Percentiles rank a stretch among this genome's conserved stretches.
phyloP scores from a whole-genome alignment of 1,140 invertebrate genomes.

The Stegodyphus dumicola region DNA sequence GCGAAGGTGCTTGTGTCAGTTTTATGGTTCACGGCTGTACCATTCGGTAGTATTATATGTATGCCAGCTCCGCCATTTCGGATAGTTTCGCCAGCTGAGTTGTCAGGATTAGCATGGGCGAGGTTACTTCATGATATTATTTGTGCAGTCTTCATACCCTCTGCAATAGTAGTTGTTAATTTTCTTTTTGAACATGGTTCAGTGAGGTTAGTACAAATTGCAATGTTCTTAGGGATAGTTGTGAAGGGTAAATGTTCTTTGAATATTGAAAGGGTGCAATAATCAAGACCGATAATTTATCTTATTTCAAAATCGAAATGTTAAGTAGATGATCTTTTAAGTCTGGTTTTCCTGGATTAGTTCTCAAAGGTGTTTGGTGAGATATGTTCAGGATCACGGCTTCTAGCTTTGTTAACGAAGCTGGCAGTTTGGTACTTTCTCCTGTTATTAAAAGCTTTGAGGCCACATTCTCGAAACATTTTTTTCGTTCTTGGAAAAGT shows the following conservation, averaged over 20 bases:
- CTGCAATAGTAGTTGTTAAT: background rate
- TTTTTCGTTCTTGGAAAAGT: background rate
- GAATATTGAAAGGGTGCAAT: background rate
- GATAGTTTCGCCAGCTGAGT: no score
- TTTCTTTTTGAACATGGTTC: no score
- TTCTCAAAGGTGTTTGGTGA: slow-evolving; percentile 21
- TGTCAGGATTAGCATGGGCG: background rate
- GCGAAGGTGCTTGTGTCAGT: no score
- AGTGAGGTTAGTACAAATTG: background rate
- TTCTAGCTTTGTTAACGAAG: background rate
- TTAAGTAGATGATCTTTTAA: slow-evolving; percentile 12
- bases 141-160: slow-evolving; percentile 9
- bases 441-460: no score
- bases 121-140: background rate
- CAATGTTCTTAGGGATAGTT: background rate
- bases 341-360: slow-evolving; percentile 28
- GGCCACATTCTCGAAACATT: background rate
- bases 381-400: background rate
- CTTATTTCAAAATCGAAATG: background rate
- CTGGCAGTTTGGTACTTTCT: no score
- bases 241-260: background rate
- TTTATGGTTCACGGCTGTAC: no score
- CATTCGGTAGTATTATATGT: no score
- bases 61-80: no score
- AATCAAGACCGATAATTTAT: background rate